Conservation (phyloP, 1,140 invertebrate genomes). For the Penaeus indicus region DNA sequence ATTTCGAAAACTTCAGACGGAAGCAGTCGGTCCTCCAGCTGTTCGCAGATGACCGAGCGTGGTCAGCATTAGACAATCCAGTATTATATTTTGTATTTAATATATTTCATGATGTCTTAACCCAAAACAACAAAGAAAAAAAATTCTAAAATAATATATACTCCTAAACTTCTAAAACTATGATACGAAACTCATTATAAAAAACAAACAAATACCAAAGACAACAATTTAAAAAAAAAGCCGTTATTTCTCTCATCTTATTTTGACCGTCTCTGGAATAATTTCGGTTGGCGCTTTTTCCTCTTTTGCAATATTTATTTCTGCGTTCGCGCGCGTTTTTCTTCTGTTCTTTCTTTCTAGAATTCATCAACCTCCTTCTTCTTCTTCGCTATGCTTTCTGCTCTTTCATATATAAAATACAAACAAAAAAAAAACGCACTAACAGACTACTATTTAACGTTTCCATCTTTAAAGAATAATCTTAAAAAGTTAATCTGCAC, state of each 20-base stretch:
- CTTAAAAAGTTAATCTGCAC: not conserved
- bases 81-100: no score
- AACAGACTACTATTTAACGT: conserved; percentile 41
- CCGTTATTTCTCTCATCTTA: not conserved
- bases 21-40: no score
- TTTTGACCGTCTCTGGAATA: conserved; percentile 3
- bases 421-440: not conserved
- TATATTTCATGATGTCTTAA: no score
- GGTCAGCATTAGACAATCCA: no score
- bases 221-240: not conserved
- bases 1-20: no score
- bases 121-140: no score
- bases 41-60: no score
- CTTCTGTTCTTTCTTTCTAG: conserved; percentile 5
- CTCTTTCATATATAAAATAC: not conserved
- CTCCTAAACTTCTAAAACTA: no score
- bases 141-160: no score
- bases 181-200: no score
- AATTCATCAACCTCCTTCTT: not conserved
- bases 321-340: conserved; percentile 7
- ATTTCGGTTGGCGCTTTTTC: conserved; percentile 32
- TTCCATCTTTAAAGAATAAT: conserved; percentile 21
- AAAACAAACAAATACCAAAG: no score
- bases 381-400: conserved; percentile 2
- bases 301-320: not conserved